Evolutionary conservation across 2,797 vertebrate species (phyloP), one percentile per base, ranked within the genome.

Genomic region (Malurus splendens): DNA sequence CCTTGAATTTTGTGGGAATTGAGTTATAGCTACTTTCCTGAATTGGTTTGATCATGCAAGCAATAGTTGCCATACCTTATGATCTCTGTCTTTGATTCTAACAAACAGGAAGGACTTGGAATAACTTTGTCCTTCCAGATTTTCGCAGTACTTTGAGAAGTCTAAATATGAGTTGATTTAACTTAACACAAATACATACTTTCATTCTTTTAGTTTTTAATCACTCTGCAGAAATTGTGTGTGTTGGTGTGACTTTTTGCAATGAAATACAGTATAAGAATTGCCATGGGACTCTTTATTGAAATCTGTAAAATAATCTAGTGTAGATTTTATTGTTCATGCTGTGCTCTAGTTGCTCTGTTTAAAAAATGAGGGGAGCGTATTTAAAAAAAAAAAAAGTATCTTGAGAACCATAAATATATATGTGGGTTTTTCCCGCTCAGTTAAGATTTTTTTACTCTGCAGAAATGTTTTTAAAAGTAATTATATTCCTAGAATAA

Each of bases 1-100:
- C 27, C 75, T 86, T 90, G 91, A 86, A 87, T 48, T 92, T 79
- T 50, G 41, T 51, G 52, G 86, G 77, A 62, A 60, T 60, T 51
- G n/a, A 76, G 44, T 75, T 78, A 79, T 24, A 71, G 14, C 5
- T 61, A 8, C 42, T 76, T 76, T 47, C 68, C 42, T 77, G 71
- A 32, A 59, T 52, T 2, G 2, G 36, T 70, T 88, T 87, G 73
- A 87, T 91, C 81, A 44, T 33, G n/a, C 66, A 39, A 0, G 75
- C 32, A 5, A 79, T 82, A 50, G 4, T 68, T 50, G 18, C 23
- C 28, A 11, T 48, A 30, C 17, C 32, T 87, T 92, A 51, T 89
- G 33, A 52, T 75, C 54, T 55, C 1, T 16, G 41, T 80, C 77
- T 92, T 51, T 62, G 55, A 82, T 62, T 85, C 38, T 47, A 70